Percentiles rank a stretch among this genome's conserved stretches.
phyloP scores from a whole-genome alignment of 1,140 invertebrate genomes.

The Cydia amplana region DNA sequence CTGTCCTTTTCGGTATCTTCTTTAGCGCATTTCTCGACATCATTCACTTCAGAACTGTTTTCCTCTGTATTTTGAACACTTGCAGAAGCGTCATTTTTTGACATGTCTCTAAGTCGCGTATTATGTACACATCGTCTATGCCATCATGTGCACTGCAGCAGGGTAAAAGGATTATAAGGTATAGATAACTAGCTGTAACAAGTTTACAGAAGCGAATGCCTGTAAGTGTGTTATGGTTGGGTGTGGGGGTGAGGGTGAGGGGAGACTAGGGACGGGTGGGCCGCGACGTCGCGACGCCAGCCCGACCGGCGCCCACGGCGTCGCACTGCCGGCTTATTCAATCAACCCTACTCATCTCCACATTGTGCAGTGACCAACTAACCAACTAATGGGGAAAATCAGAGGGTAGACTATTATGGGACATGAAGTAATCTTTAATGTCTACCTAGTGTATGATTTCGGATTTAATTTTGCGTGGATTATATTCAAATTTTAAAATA shows the following conservation, averaged over 20 bases:
- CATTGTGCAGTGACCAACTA: conserved; percentile 14
- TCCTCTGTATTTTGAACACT: conserved; percentile 48
- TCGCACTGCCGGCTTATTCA: conserved; percentile 58
- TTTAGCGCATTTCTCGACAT: conserved; percentile 37
- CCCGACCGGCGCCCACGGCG: conserved; percentile 64
- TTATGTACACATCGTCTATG: conserved; percentile 25
- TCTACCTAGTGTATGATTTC: too few relatives aligned
- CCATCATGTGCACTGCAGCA: background rate
- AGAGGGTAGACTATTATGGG: background rate
- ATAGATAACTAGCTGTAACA: background rate
- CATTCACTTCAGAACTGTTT: conserved; percentile 36
- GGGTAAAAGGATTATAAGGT: background rate
- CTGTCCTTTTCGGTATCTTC: conserved; percentile 46
- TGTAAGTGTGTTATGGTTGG: conserved; percentile 34
- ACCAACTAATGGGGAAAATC: background rate
- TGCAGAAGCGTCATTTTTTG: conserved; percentile 65
- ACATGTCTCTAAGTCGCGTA: conserved; percentile 59
- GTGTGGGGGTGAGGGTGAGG: conserved; percentile 36
- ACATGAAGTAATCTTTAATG: too few relatives aligned
- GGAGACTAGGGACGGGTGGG: conserved; percentile 40
- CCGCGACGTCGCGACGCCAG: conserved; percentile 72
- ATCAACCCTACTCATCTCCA: conserved; percentile 37
- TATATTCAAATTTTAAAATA: too few relatives aligned
- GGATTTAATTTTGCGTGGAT: too few relatives aligned
- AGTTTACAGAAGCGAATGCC: conserved; percentile 23